Base-by-base conservation (phyloP, 2,113 vertebrate species). In the Alosa alosa region DNA sequence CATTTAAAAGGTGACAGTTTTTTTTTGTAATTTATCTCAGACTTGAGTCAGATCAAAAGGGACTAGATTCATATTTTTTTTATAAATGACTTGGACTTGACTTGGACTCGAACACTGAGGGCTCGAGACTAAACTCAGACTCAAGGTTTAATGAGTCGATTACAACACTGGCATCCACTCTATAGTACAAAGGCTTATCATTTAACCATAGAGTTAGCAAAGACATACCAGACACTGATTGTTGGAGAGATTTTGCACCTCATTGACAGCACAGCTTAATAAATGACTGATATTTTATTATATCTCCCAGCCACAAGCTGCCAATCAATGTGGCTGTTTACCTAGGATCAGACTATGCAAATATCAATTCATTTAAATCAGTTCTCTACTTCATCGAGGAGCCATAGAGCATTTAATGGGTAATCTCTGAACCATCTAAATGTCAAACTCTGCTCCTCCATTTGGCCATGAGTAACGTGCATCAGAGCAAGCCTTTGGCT, bases 361-460 rank as follows among this genome's bases (percentile, higher is more conserved):
- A 78, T 78, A 41, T 78, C 68, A 75, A 75, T 78, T 78, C 17
- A 10, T 36, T 78, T 78, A 78, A 39, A 78, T 17, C 31, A 78
- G 72, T 3, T 31, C 31, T 15, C 72, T 39, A 17, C 72, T 13
- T 78, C 31, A 78, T 68, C 22, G 83, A 52, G n/a, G 8, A 50
- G 6, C 25, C n/a, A 31, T 20, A n/a, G 11, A 44, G 83, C 75
- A 39, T 81, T 78, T 78, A 84, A 75, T 39, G 31, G 31, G 18
- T 39, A 31, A 78, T 84, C 47, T 68, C 25, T 84, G 41, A 64
- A 84, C 57, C 36, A 20, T 45, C 83, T 84, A 84, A 64, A 84
- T 49, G 18, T 36, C 46, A 20, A 10, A 18, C 68, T 15, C 47
- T 47, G 68, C n/a, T 46, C 36, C 15, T 15, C 46, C 72, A 50